These are phyloP conservation scores for Hippoglossus stenolepis DNA, from an alignment of 2,113 vertebrate species.

Conservation along the genomic window DNA sequence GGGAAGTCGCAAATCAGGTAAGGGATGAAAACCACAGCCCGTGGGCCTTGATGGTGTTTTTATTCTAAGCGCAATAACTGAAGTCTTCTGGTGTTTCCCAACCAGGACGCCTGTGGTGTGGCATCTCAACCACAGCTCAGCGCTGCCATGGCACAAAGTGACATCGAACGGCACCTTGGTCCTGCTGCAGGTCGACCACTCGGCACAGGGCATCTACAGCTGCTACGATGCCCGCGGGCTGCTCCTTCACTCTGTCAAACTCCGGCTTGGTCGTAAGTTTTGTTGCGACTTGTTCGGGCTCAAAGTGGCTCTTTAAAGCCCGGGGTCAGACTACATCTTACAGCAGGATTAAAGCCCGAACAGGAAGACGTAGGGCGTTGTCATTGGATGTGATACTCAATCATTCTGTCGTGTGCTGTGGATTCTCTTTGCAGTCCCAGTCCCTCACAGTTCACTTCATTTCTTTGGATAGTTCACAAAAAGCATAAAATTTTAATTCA, in stretches of 20 bases:
- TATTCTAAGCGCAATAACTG: not conserved
- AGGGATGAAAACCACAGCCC: constrained; percentile 20
- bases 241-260: constrained; percentile 70
- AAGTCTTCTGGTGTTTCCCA: constrained; percentile 38
- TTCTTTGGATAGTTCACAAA: constrained; percentile 37
- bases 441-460: not conserved
- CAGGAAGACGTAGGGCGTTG: too few species aligned
- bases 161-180: constrained; percentile 72
- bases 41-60: not conserved
- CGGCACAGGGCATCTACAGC: constrained; percentile 84
- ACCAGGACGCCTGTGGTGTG: constrained; percentile 77
- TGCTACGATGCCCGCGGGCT: constrained; percentile 76
- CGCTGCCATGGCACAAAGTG: constrained; percentile 64
- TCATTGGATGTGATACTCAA: too few species aligned
- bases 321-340: too few species aligned
- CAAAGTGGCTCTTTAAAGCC: too few species aligned
- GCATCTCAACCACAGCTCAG: constrained; percentile 73
- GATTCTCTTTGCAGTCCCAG: not conserved
- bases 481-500: not conserved
- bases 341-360: too few species aligned
- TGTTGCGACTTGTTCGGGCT: constrained; percentile 7
- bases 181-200: constrained; percentile 65
- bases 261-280: constrained; percentile 83
- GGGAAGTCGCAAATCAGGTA: constrained; percentile 67
- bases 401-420: not conserved